Evolutionary conservation across 2,113 vertebrate genomes (phyloP).

Genomic region (Corvus cornix): DNA sequence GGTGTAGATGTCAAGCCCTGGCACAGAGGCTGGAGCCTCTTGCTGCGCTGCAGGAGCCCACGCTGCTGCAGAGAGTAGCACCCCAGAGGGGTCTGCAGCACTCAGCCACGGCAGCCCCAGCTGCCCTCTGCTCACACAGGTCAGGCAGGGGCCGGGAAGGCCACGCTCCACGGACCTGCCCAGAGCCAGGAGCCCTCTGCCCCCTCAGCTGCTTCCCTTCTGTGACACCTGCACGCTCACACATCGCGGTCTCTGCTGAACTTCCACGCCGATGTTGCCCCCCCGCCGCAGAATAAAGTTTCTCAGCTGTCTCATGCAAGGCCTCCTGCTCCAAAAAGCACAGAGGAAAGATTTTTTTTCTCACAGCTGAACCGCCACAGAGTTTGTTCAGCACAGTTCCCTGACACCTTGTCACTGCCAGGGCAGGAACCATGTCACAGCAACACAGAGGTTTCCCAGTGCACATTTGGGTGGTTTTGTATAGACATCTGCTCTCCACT

Average conservation of each 20-base stretch:
- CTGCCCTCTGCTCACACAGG: not conserved
- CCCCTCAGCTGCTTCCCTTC: fast-evolving
- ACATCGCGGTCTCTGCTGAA: fast-evolving
- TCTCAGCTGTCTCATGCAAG: not conserved
- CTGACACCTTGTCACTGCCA: fast-evolving
- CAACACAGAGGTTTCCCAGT: not conserved
- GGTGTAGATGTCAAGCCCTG: fast-evolving
- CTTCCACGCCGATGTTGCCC: fast-evolving
- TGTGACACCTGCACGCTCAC: not conserved
- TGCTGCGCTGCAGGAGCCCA: not conserved
- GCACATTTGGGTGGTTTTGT: fast-evolving
- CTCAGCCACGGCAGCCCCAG: not conserved
- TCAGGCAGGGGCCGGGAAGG: fast-evolving
- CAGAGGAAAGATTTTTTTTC: not conserved
- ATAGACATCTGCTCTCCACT: slow-evolving; percentile 2
- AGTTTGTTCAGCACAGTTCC: not conserved
- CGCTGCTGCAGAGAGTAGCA: not conserved
- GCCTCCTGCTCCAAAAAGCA: not conserved
- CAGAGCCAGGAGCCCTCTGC: not conserved
- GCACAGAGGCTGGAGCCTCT: fast-evolving
- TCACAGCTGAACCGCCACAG: not conserved
- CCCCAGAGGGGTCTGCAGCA: not conserved
- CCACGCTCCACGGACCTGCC: fast-evolving
- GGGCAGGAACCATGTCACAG: fast-evolving
- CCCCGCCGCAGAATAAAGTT: fast-evolving